Base-by-base conservation (phyloP, 2,113 vertebrate genomes). In the Ceyx melanurus region DNA sequence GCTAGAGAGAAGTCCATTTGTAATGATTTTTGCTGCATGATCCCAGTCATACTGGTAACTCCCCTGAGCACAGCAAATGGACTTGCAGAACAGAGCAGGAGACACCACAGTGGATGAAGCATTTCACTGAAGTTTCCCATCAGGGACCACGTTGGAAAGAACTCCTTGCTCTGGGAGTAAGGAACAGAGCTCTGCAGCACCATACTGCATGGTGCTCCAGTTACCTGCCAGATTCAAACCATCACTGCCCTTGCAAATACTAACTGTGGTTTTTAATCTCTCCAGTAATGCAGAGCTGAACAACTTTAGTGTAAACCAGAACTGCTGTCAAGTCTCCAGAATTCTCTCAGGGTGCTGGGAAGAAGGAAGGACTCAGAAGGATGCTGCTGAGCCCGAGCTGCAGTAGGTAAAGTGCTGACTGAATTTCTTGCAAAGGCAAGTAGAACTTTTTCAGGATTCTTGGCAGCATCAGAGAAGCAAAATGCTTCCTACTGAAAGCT, bases 121-220 rank as follows among this genome's bases (percentile, higher is more conserved):
- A 35, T 35, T 42, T n/a, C 5, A 43, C 50, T 66, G 15, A 37
- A 40, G 13, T 29, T 71, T 77, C 48, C 48, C 56, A 43, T 4
- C 71, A 42, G 10, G 80, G n/a, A 58, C 11, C 14, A 50, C 11
- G 53, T 3, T 45, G 62, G 66, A 75, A 45, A 56, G 57, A 62
- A 28, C 5, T 31, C 31, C 67, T 57, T 50, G 21, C n/a, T 50
- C 26, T 15, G 5, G 58, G 68, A 82, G 37, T 10, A 68, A 17
- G 0, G 13, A 79, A 35, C 4, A 33, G 29, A 50, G 29, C 56
- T 65, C 37, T 6, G 9, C 3, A 8, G 42, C 64, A 73, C 83
- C 31, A 17, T 1, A 22, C 51, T 50, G 35, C 26, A 15, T 1
- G 42, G 0, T 10, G 2, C 68, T 43, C 31, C 21, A 40, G 50